Percentiles rank a stretch among this genome's conserved stretches.
phyloP scores from a whole-genome alignment of 2,888 invertebrate genomes.

The Aricia artaxerxes region DNA sequence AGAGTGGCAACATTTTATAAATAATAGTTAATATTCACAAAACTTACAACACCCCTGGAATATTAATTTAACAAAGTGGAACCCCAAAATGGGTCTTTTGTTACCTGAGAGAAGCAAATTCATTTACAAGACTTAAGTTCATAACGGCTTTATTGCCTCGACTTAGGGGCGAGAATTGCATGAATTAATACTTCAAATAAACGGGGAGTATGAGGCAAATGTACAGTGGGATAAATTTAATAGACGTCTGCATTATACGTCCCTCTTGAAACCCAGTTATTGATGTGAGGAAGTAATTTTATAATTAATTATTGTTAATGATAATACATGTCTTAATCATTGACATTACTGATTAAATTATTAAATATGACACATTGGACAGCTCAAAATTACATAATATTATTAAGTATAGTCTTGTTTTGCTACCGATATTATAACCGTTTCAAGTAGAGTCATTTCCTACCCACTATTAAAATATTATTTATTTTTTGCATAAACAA shows the following conservation, averaged over 20 bases:
- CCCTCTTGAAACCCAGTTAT: constrained; percentile 11
- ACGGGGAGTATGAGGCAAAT: constrained; percentile 14
- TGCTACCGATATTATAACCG: no score
- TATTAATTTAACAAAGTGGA: constrained; percentile 58
- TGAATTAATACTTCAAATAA: constrained; percentile 23
- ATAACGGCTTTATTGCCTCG: constrained; percentile 21
- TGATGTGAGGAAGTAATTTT: constrained; percentile 3
- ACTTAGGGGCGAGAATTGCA: neutral
- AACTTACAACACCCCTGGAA: constrained; percentile 45
- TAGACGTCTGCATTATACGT: constrained; percentile 24
- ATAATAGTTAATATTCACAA: constrained; percentile 20
- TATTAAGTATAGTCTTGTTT: no score
- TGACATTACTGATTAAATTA: neutral
- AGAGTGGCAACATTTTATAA: constrained; percentile 1
- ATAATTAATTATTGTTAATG: constrained; percentile 1
- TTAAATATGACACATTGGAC: neutral
- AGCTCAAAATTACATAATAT: neutral
- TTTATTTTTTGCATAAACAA: no score
- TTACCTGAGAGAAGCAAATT: constrained; percentile 58
- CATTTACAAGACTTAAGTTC: constrained; percentile 47
- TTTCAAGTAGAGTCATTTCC: no score
- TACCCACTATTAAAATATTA: no score
- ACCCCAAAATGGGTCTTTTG: constrained; percentile 59
- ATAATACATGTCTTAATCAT: neutral
- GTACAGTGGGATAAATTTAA: constrained; percentile 28